Conservation (phyloP, 2,113 vertebrate species). For the Dicaeum eximium region DNA sequence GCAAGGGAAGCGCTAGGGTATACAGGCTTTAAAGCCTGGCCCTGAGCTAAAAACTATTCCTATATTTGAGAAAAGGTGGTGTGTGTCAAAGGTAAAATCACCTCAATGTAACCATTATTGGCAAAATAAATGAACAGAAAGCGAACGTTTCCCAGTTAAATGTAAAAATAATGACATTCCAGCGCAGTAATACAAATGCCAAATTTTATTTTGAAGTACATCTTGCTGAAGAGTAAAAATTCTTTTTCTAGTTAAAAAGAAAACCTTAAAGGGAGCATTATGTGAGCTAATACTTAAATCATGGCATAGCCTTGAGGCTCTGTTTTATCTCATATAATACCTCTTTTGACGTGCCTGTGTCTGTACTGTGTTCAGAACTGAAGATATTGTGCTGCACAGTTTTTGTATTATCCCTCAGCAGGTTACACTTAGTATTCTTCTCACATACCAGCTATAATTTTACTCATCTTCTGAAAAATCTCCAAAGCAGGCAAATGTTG, state of each 20-base stretch:
- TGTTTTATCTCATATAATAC: neutral
- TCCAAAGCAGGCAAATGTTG: neutral
- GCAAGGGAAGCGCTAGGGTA: neutral
- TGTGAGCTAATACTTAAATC: neutral
- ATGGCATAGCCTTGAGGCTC: neutral
- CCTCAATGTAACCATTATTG: neutral
- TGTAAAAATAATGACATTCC: neutral
- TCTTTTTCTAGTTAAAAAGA: neutral
- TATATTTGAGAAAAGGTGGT: neutral
- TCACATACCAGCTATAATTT: neutral
- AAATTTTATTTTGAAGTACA: neutral
- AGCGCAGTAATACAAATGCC: neutral
- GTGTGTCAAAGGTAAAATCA: neutral
- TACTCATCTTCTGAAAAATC: neutral
- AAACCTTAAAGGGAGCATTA: neutral
- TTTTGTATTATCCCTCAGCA: neutral
- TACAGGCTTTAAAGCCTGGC: neutral
- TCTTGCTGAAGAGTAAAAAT: neutral
- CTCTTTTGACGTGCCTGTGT: neutral
- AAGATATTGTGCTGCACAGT: neutral
- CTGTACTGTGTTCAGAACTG: neutral
- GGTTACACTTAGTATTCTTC: neutral
- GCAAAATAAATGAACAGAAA: neutral
- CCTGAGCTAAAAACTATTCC: neutral
- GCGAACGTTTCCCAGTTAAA: neutral